phyloP scores from a whole-genome alignment of 2,888 invertebrate genomes.

The Mesorhabditis sp. region DNA sequence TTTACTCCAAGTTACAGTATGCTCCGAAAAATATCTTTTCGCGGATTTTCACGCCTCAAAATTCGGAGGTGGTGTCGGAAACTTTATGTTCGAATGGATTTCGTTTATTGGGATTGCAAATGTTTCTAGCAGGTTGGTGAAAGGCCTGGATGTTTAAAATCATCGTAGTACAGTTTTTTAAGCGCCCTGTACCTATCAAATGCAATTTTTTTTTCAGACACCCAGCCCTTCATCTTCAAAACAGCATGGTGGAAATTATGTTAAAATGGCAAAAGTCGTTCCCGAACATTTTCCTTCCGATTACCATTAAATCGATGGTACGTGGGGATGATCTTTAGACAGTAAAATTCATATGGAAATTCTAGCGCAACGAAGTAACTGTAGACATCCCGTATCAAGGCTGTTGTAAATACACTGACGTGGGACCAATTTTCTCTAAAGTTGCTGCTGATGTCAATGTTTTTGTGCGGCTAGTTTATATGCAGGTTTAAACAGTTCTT shows the following conservation, averaged over 20 bases:
- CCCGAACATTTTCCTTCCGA: not conserved
- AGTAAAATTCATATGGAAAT: not conserved
- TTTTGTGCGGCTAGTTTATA: not conserved
- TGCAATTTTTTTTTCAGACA: not conserved
- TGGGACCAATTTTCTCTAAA: not conserved
- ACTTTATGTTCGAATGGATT: not conserved
- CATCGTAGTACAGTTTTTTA: no score
- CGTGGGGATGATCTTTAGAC: not conserved
- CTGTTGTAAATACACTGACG: not conserved
- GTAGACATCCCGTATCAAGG: not conserved
- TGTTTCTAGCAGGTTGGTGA: not conserved
- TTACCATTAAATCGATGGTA: not conserved
- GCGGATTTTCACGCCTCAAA: not conserved
- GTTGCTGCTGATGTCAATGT: not conserved
- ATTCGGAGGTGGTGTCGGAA: not conserved
- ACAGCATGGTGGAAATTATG: not conserved
- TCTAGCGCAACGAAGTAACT: not conserved
- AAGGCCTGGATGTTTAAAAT: not conserved
- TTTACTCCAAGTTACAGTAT: not conserved
- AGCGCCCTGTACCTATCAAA: not conserved
- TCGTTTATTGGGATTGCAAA: not conserved
- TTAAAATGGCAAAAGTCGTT: conserved; percentile 1
- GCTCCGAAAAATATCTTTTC: not conserved
- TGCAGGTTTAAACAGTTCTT: not conserved
- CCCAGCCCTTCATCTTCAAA: not conserved